Evolutionary conservation across 1,140 invertebrate species (phyloP).

Genomic region (Aphelenchoides avenae): DNA sequence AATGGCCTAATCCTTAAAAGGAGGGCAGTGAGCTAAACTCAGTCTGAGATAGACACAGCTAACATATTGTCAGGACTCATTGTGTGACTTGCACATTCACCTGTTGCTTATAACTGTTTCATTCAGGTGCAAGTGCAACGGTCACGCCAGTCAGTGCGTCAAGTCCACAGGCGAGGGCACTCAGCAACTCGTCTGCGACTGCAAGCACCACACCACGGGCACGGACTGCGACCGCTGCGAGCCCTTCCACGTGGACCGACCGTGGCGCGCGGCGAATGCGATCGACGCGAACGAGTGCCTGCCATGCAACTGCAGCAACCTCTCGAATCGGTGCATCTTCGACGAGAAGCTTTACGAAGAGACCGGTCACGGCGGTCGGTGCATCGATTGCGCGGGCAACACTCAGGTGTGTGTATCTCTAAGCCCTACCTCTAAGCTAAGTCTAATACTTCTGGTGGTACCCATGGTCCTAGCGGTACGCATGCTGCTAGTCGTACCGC

Average conservation of each 20-base stretch:
- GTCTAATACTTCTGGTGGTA: no score
- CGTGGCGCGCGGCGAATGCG: conserved; percentile 82
- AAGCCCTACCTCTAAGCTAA: no score
- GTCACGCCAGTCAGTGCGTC: conserved; percentile 85
- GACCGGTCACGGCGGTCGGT: conserved; percentile 93
- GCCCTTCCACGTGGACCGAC: conserved; percentile 89
- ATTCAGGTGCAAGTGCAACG: conserved; percentile 96
- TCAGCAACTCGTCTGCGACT: conserved; percentile 68
- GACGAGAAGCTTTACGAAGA: conserved; percentile 80
- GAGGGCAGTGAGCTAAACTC: conserved; percentile 3
- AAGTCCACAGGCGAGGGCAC: conserved; percentile 61
- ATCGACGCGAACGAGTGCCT: conserved; percentile 85
- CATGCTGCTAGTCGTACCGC: no score
- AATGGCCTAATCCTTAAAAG: no score
- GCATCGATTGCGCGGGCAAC: conserved; percentile 85
- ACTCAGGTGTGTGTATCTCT: no score
- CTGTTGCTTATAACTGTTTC: no score
- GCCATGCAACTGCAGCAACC: conserved; percentile 92
- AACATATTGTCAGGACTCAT: background rate
- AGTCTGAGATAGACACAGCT: background rate
- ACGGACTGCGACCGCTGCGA: conserved; percentile 76
- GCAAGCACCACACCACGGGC: conserved; percentile 89
- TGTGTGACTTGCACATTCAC: no score
- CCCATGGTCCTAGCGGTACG: no score
- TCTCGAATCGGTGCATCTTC: conserved; percentile 84